Evolutionary conservation across 2,888 invertebrate genomes (phyloP).

Genomic region (Laothoe populi): DNA sequence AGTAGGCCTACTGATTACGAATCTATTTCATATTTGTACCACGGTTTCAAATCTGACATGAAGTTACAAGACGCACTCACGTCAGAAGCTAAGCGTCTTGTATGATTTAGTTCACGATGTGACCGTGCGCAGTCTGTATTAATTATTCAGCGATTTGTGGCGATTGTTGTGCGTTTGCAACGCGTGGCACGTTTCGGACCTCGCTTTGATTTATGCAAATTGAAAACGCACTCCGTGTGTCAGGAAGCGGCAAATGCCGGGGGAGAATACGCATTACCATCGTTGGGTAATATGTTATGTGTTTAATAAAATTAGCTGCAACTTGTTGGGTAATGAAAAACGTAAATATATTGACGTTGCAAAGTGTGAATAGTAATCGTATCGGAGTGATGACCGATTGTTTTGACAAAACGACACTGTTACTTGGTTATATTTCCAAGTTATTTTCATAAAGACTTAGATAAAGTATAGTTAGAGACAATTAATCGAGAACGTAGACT

Average conservation of each 20-base stretch:
- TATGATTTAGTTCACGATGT: conserved; percentile 19
- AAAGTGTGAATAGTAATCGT: neutral
- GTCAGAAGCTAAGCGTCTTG: conserved; percentile 12
- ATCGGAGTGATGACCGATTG: neutral
- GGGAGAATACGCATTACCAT: conserved; percentile 46
- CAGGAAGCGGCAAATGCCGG: conserved; percentile 44
- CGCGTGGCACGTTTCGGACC: conserved; percentile 27
- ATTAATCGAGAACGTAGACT: no score
- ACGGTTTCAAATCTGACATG: conserved; percentile 7
- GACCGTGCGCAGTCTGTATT: conserved; percentile 12
- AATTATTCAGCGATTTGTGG: conserved; percentile 25
- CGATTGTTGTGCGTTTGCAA: conserved; percentile 19
- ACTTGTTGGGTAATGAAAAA: conserved; percentile 10
- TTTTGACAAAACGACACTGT: neutral
- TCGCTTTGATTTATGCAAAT: conserved; percentile 69
- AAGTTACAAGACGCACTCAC: conserved; percentile 17
- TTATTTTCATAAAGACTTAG: neutral
- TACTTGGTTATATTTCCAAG: neutral
- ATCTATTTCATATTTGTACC: neutral
- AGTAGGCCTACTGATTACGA: neutral
- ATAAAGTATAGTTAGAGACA: no score
- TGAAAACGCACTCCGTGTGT: conserved; percentile 54
- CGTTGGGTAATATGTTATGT: conserved; percentile 22
- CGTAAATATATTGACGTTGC: neutral
- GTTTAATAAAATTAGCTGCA: conserved; percentile 17